Evolutionary conservation across 2,113 vertebrate genomes (phyloP).

Genomic region (Sakesphorus luctuosus): DNA sequence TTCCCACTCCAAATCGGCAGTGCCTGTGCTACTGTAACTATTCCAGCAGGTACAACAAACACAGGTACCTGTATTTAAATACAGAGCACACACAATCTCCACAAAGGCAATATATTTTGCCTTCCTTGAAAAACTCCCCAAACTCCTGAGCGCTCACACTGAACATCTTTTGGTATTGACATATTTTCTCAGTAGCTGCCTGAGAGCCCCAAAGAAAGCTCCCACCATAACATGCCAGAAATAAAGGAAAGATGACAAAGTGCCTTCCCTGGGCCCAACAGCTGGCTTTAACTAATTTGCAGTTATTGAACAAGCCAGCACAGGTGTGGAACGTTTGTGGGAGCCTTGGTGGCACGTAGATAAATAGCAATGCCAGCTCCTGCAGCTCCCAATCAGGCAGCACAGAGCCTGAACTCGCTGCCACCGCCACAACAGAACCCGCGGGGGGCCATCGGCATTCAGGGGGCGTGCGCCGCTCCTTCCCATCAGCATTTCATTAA

Average conservation of each 20-base stretch:
- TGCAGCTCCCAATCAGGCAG: constrained; percentile 39
- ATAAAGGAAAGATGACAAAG: neutral
- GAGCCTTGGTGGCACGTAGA: neutral
- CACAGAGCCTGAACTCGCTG: neutral
- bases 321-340: constrained; percentile 21
- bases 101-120: neutral
- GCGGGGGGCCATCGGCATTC: neutral
- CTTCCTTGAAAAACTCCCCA: neutral
- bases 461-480: neutral
- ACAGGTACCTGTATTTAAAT: neutral
- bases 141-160: fast-evolving
- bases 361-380: constrained; percentile 55
- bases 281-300: constrained; percentile 19
- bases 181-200: neutral
- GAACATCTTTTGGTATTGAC: neutral
- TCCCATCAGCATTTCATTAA: neutral
- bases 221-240: fast-evolving
- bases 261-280: neutral
- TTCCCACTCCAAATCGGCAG: neutral
- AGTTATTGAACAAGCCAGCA: neutral
- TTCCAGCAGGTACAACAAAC: neutral
- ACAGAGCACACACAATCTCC: neutral
- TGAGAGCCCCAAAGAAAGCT: neutral
- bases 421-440: constrained; percentile 43
- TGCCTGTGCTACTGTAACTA: no score